phyloP scores from a whole-genome alignment of 2,797 vertebrate genomes.

The Austrolebias charrua region DNA sequence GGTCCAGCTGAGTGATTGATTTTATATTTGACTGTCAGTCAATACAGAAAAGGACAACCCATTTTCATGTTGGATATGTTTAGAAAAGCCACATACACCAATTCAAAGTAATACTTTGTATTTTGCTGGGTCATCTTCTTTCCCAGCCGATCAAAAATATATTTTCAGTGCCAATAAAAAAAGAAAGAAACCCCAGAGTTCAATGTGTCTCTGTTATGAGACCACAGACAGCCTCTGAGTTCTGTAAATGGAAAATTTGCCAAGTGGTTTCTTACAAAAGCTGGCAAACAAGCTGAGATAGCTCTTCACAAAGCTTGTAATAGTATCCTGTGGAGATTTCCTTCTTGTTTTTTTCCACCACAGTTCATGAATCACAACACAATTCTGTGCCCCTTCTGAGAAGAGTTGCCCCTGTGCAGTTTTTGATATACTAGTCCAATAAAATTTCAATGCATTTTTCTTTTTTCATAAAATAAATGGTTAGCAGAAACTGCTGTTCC shows the following conservation, averaged over 20 bases:
- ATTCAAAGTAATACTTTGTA: neutral
- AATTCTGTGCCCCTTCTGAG: conserved; percentile 36
- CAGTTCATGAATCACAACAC: conserved; percentile 43
- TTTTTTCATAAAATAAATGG: conserved; percentile 22
- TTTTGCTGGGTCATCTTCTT: conserved; percentile 10
- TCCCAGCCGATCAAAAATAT: conserved; percentile 12
- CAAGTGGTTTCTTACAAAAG: conserved; percentile 24
- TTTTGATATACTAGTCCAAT: conserved; percentile 51
- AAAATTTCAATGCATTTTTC: conserved; percentile 37
- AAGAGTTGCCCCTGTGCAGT: conserved; percentile 27
- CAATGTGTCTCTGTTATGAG: conserved; percentile 13
- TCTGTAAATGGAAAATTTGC: conserved; percentile 24
- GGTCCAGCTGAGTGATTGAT: neutral
- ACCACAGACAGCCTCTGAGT: conserved; percentile 11
- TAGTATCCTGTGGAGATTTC: conserved; percentile 37
- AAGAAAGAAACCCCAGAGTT: conserved; percentile 21
- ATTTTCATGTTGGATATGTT: neutral
- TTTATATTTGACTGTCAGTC: neutral
- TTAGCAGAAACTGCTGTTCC: conserved; percentile 7
- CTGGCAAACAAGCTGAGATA: conserved; percentile 25
- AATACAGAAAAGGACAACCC: neutral
- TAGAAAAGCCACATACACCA: conserved; percentile 8
- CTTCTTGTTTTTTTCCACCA: conserved; percentile 31
- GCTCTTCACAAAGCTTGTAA: conserved; percentile 28
- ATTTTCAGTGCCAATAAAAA: conserved; percentile 4